These are phyloP conservation scores for Dendroctonus valens DNA, from an alignment of 1,140 invertebrate genomes.

Conservation along the genomic window DNA sequence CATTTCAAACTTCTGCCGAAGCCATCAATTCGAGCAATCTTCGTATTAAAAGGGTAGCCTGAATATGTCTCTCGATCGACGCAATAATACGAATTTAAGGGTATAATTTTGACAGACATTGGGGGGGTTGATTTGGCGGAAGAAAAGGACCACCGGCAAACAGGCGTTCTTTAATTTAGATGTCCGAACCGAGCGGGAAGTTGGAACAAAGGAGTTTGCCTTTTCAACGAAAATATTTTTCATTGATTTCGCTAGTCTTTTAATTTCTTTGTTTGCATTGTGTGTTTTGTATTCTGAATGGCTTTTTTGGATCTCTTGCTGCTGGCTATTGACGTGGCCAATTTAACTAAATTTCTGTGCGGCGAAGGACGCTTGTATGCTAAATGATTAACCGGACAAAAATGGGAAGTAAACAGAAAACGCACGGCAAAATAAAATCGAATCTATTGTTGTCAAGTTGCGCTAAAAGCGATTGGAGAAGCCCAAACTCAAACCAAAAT, in stretches of 20 bases:
- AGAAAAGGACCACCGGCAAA: slow-evolving; percentile 34
- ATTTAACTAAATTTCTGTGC: no score
- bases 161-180: slow-evolving; percentile 33
- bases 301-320: no score
- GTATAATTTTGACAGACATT: slow-evolving; percentile 44
- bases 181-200: slow-evolving; percentile 7
- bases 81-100: slow-evolving; percentile 45
- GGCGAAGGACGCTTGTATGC: no score
- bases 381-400: no score
- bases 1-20: slow-evolving; percentile 42
- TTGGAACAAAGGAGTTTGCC: slow-evolving; percentile 17
- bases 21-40: slow-evolving; percentile 52
- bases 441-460: no score
- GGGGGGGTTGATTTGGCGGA: slow-evolving; percentile 31
- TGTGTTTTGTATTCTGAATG: no score
- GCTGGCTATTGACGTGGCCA: no score
- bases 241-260: no score
- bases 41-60: slow-evolving; percentile 48
- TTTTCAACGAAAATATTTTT: slow-evolving; percentile 16
- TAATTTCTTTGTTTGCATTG: no score
- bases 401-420: no score
- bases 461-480: no score
- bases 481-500: neutral
- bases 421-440: no score
- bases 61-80: slow-evolving; percentile 38